Conservation (phyloP, 2,113 vertebrate species). For the Sphaerodactylus townsendi region DNA sequence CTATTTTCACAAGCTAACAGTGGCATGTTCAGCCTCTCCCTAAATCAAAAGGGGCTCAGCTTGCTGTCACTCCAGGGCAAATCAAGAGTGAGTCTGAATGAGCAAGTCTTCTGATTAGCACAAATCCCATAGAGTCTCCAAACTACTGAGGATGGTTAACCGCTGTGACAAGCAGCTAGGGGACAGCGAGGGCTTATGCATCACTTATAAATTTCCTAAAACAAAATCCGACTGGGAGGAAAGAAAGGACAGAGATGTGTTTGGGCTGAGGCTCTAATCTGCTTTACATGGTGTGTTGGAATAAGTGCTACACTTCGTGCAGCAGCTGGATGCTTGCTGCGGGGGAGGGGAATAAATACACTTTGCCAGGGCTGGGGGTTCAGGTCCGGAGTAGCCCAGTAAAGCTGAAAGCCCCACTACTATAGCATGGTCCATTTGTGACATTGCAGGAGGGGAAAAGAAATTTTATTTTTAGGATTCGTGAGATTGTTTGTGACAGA, state of each 20-base stretch:
- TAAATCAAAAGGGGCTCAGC: slow-evolving; percentile 9
- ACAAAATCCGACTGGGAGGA: background rate
- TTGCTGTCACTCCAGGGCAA: slow-evolving; percentile 4
- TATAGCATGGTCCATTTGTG: too few species aligned
- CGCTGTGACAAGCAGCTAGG: background rate
- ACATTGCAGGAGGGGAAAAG: too few species aligned
- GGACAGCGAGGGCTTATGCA: background rate
- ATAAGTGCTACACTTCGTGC: background rate
- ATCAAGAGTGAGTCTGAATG: background rate
- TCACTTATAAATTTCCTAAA: background rate
- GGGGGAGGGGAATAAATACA: too few species aligned
- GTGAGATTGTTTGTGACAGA: too few species aligned
- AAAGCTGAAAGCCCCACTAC: too few species aligned
- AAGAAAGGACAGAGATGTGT: background rate
- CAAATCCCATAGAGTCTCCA: background rate
- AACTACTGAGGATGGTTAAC: background rate
- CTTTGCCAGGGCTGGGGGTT: too few species aligned
- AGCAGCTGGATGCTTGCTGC: background rate
- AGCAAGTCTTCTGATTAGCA: background rate
- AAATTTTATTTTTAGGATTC: too few species aligned
- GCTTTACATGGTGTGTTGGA: background rate
- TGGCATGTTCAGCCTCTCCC: background rate
- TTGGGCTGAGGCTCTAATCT: background rate
- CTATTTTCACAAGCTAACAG: background rate
- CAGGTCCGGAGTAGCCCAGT: too few species aligned